These are phyloP conservation scores for Tetragonula clypearis DNA, from an alignment of 1,140 invertebrate species.

Conservation along the genomic window DNA sequence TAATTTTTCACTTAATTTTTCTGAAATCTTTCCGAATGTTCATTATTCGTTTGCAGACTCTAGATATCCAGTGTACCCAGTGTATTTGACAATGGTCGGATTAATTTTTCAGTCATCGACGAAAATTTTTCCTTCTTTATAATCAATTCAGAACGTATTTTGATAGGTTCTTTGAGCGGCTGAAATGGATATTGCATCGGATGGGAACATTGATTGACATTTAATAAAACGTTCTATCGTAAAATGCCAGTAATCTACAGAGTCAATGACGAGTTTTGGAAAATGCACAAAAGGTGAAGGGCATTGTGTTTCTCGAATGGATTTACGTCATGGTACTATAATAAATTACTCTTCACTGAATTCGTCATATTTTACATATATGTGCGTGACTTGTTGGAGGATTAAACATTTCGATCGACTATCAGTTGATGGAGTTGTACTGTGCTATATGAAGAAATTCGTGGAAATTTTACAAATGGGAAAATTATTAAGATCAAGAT, in stretches of 20 bases:
- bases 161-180: background rate
- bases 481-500: background rate
- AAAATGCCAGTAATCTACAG: constrained; percentile 21
- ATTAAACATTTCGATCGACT: background rate
- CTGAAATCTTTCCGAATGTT: background rate
- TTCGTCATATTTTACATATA: background rate
- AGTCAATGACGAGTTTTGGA: constrained; percentile 9
- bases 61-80: background rate
- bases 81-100: background rate
- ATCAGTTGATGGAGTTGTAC: constrained; percentile 13
- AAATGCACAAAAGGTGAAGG: background rate
- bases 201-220: constrained; percentile 5
- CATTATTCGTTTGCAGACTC: background rate
- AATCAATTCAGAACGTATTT: background rate
- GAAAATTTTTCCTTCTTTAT: background rate
- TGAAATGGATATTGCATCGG: background rate
- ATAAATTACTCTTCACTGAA: constrained; percentile 24
- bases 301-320: background rate
- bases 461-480: background rate
- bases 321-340: background rate
- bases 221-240: constrained; percentile 13
- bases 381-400: constrained; percentile 25
- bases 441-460: background rate
- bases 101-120: background rate
- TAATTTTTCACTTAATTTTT: background rate